These are phyloP conservation scores for Schizopygopsis pylzovi DNA, from an alignment of 2,797 vertebrate species.

Conservation along the genomic window DNA sequence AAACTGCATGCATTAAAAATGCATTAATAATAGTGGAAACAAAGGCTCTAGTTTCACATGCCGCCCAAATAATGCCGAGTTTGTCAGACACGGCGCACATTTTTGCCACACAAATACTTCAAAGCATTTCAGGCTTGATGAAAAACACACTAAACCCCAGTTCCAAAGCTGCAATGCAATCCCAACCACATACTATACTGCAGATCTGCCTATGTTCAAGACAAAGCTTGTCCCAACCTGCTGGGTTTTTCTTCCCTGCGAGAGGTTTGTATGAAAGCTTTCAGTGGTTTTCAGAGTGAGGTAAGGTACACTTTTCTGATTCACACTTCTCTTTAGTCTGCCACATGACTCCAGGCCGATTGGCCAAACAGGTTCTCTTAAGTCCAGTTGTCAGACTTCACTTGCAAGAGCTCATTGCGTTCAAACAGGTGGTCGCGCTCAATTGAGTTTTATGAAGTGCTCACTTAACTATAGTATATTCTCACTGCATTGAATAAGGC, in stretches of 20 bases:
- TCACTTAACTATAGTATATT: constrained; percentile 11
- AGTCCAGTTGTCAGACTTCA: constrained; percentile 49
- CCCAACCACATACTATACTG: neutral
- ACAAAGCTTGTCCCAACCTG: constrained; percentile 62
- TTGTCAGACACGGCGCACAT: neutral
- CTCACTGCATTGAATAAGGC: neutral
- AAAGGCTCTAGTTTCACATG: constrained; percentile 12
- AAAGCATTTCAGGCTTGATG: constrained; percentile 23
- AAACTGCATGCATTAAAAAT: constrained; percentile 12
- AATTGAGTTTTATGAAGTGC: neutral
- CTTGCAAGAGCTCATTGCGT: neutral
- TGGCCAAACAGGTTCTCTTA: constrained; percentile 59
- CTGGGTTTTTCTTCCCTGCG: constrained; percentile 35
- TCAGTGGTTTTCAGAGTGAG: constrained; percentile 28
- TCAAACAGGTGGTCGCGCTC: constrained; percentile 46
- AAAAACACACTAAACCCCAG: neutral
- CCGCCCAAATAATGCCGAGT: neutral
- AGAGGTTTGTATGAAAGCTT: constrained; percentile 35
- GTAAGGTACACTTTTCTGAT: constrained; percentile 47
- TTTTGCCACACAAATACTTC: constrained; percentile 14
- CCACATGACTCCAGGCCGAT: constrained; percentile 54
- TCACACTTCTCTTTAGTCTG: constrained; percentile 34
- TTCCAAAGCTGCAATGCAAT: neutral
- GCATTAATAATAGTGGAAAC: constrained; percentile 12
- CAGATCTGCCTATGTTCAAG: constrained; percentile 33